Conservation (phyloP, 2,888 invertebrate genomes). For the Elgonia sp. region DNA sequence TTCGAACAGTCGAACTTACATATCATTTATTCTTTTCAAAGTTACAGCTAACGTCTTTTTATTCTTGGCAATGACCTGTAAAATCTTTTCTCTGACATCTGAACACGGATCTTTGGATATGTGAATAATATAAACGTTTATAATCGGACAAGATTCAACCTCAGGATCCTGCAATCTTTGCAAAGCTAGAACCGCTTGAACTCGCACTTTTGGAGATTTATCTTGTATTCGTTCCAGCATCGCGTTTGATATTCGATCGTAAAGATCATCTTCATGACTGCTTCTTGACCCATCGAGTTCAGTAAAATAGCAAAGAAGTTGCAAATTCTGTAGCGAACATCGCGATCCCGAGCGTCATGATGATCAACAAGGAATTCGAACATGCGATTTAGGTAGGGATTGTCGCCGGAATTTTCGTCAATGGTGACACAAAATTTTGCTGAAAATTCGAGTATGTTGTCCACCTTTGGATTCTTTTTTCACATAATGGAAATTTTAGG, state of each 20-base stretch:
- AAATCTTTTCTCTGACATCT: slow-evolving; percentile 91
- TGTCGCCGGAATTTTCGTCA: slow-evolving; percentile 87
- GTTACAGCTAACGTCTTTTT: slow-evolving; percentile 91
- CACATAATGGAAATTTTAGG: slow-evolving; percentile 90
- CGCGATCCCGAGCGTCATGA: slow-evolving; percentile 87
- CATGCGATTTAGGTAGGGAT: slow-evolving; percentile 88
- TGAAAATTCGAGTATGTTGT: slow-evolving; percentile 91
- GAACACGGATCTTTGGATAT: slow-evolving; percentile 92
- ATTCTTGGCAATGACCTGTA: slow-evolving; percentile 92
- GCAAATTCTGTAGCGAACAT: slow-evolving; percentile 92
- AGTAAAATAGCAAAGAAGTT: slow-evolving; percentile 93
- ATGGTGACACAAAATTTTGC: slow-evolving; percentile 91
- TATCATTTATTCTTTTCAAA: slow-evolving; percentile 92
- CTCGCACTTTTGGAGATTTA: slow-evolving; percentile 92
- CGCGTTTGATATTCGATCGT: slow-evolving; percentile 91
- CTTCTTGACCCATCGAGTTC: slow-evolving; percentile 92
- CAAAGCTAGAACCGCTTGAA: slow-evolving; percentile 93
- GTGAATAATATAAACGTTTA: slow-evolving; percentile 91
- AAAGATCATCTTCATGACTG: slow-evolving; percentile 92
- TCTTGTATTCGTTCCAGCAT: slow-evolving; percentile 92
- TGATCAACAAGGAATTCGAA: slow-evolving; percentile 89
- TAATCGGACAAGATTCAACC: slow-evolving; percentile 92
- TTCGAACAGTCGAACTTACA: slow-evolving; percentile 93
- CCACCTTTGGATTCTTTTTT: slow-evolving; percentile 91
- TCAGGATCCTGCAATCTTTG: slow-evolving; percentile 93